Evolutionary conservation across 2,888 invertebrate genomes (phyloP), one percentile per base, ranked within the genome.

Genomic region (Scaptomyza polygonia): DNA sequence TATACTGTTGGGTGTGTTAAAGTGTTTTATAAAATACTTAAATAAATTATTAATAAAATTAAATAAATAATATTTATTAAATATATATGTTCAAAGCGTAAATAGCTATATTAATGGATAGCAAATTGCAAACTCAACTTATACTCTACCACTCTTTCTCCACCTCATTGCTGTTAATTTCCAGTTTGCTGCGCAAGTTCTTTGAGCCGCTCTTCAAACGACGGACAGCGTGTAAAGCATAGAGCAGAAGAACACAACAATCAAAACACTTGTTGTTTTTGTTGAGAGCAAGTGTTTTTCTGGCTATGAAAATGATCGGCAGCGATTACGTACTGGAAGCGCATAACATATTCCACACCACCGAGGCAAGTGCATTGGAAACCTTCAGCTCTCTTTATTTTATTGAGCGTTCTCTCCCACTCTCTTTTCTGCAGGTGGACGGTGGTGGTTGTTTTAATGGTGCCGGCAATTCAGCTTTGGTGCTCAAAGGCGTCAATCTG

Each of bases 401-500:
- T 65, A 66, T 66, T 55, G 21, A 49, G 16, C 30, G n/a, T 9
- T 36, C 39, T 57, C 70, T 62, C 69, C 66, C 68, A 53, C 27
- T 11, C 18, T 29, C 25, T 57, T 34, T 45, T 57, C 82, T 88
- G 40, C 79, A 96, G 96, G 96, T 96, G 86, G 96, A 96, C 87
- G 95, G 96, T 3, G 95, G 95, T 61, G 96, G 95, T 67, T 96
- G 96, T 89, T 93, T 92, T 65, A 94, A 96, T 43, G 96, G 96
- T 0, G 95, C 94, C 27, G 95, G 96, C 57, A 96, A 96, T 88
- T 96, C 96, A 1, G 97, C 96, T 0, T 94, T 97, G 32, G 97
- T 98, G 57, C 93, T 98, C 12, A 97, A 98, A 91, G 98, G 98
- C 92, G 97, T 98, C 6, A 97, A 97, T 18, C 94, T 98, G 85